Evolutionary conservation across 2,113 vertebrate genomes (phyloP).

Genomic region (Rhynchopsitta pachyrhyncha): DNA sequence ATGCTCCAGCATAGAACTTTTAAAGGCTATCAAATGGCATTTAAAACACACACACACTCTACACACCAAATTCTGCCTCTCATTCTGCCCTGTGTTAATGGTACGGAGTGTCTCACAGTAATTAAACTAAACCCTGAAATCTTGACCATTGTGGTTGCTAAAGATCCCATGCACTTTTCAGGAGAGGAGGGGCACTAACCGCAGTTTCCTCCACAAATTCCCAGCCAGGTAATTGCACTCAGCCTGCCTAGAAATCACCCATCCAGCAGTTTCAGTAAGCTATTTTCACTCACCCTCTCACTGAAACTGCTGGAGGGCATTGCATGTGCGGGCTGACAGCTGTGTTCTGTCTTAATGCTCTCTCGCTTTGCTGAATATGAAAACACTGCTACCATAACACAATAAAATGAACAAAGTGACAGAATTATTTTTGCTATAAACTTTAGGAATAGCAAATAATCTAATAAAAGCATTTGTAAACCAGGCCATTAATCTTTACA

Average conservation of each 20-base stretch:
- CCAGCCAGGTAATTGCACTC: slow-evolving; percentile 23
- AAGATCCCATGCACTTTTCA: not conserved
- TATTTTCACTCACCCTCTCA: not conserved
- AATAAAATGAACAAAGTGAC: slow-evolving; percentile 48
- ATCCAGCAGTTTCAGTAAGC: not conserved
- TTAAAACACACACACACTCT: not conserved
- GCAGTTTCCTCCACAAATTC: slow-evolving; percentile 5
- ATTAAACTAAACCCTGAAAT: slow-evolving; percentile 38
- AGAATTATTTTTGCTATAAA: slow-evolving; percentile 36
- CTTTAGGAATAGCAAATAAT: not conserved
- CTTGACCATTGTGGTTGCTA: not conserved
- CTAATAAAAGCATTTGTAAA: slow-evolving; percentile 32
- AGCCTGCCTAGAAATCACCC: not conserved
- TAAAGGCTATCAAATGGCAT: slow-evolving; percentile 28
- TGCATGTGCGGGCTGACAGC: not conserved
- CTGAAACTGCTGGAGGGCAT: not conserved
- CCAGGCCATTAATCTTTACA: not conserved
- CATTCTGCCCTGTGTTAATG: not conserved
- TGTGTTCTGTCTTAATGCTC: slow-evolving; percentile 5
- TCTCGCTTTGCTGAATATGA: slow-evolving; percentile 10
- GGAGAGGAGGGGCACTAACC: slow-evolving; percentile 7
- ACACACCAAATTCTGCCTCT: not conserved
- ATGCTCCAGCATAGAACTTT: not conserved
- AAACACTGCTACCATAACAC: slow-evolving; percentile 52
- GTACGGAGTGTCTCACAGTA: not conserved